Evolutionary conservation across 2,113 vertebrate genomes (phyloP), one percentile per base, ranked within the genome.

Genomic region (Caranx melampygus): DNA sequence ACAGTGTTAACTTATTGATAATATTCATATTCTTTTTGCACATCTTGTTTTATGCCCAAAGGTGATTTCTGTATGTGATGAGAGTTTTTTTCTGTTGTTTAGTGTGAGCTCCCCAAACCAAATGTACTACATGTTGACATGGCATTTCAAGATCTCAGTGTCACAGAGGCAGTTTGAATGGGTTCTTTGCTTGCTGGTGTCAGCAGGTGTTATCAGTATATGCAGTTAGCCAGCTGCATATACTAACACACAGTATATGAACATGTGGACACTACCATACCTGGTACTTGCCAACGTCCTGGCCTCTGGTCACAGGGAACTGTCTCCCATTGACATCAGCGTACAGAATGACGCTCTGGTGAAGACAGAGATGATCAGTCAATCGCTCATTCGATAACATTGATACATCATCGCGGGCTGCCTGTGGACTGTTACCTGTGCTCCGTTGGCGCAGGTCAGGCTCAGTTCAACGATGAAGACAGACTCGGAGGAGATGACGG

Each of bases 381-480:
- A 52, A 2, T 60, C 10, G 4, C 20, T 45, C 2, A 13, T 11
- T 57, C 33, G 0, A 52, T 20, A n/a, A 31, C 33, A 26, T 58
- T 31, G 47, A 18, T 2, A 2, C 1, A 21, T 8, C 3, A n/a
- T 0, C 34, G 26, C 9, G 51, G 58, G 35, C 5, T 3, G 31
- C 3, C 33, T 55, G 18, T 67, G 63, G 31, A 18, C 33, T 5
- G n/a, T 16, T 76, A 97, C 97, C 95, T 98, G 97, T 0, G 96
- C 97, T 72, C 96, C 96, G 78, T 97, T 98, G 59, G 95, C 95
- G 90, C 97, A 98, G 0, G 94, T 91, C 81, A 98, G 87, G 21
- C 96, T 97, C 52, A 98, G 95, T 49, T 98, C 97, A 60, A 98
- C 97, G 33, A 98, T 97, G 82, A 98, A 98, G 40, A 97, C 97